Conservation (phyloP, 2,797 vertebrate species). For the Fistularia commersonii region DNA sequence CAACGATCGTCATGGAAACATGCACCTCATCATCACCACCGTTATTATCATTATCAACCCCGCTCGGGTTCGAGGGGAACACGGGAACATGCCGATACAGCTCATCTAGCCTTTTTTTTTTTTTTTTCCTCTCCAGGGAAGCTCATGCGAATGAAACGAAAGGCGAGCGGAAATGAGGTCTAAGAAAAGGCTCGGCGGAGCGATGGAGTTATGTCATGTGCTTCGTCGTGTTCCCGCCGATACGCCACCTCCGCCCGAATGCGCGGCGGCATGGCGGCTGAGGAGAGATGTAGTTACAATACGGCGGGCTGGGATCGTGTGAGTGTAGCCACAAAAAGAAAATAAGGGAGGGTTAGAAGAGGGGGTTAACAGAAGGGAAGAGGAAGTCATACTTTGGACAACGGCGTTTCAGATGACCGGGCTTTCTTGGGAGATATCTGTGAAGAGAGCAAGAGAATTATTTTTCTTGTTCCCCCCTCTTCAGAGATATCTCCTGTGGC, state of each 20-base stretch:
- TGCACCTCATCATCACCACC: slow-evolving; percentile 54
- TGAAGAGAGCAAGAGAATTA: slow-evolving; percentile 84
- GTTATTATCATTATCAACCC: slow-evolving; percentile 32
- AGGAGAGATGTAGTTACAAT: slow-evolving; percentile 46
- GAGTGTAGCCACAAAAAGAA: slow-evolving; percentile 25
- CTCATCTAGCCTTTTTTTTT: slow-evolving; percentile 23
- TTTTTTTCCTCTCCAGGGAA: neutral
- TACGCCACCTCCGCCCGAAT: slow-evolving; percentile 61
- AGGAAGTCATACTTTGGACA: slow-evolving; percentile 82
- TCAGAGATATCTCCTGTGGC: slow-evolving; percentile 83
- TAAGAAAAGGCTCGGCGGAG: slow-evolving; percentile 45
- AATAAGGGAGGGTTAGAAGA: neutral
- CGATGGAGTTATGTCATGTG: slow-evolving; percentile 52
- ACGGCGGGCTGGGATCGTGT: slow-evolving; percentile 37
- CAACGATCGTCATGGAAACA: slow-evolving; percentile 63
- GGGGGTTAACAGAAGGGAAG: slow-evolving; percentile 62
- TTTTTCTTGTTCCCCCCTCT: slow-evolving; percentile 79
- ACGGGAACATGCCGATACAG: slow-evolving; percentile 55
- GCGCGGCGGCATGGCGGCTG: slow-evolving; percentile 52
- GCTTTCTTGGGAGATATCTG: slow-evolving; percentile 86
- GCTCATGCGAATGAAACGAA: slow-evolving; percentile 55
- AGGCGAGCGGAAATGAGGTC: slow-evolving; percentile 46
- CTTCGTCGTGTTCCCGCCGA: slow-evolving; percentile 46
- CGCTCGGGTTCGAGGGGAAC: slow-evolving; percentile 31
- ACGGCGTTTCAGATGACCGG: slow-evolving; percentile 79